Evolutionary conservation across 2,888 invertebrate species (phyloP).

Genomic region (Ichneumon xanthorius): DNA sequence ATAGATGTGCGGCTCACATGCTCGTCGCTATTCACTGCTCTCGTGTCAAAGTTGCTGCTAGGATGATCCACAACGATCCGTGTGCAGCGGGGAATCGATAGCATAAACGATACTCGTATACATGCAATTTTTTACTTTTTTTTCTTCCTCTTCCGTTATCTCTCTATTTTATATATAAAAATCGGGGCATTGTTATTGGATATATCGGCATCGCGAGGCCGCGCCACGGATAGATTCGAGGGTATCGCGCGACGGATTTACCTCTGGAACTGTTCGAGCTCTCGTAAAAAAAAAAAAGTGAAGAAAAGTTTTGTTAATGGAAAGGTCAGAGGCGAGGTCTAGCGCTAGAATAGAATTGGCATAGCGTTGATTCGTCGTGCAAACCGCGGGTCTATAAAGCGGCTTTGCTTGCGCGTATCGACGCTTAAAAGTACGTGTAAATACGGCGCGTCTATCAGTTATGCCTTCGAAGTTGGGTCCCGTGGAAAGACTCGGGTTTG

Average conservation of each 20-base stretch:
- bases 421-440: background rate
- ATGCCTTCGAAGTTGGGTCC: too few species aligned
- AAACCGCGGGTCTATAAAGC: background rate
- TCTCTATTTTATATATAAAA: background rate
- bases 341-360: slow-evolving; percentile 10
- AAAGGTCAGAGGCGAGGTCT: slow-evolving; percentile 34
- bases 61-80: slow-evolving; percentile 54
- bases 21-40: slow-evolving; percentile 51
- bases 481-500: too few species aligned
- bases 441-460: too few species aligned
- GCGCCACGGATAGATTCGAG: background rate
- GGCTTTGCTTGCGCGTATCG: background rate
- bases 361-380: background rate
- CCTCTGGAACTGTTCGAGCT: background rate
- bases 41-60: slow-evolving; percentile 55
- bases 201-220: background rate
- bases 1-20: background rate
- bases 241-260: slow-evolving; percentile 1
- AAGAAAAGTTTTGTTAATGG: slow-evolving; percentile 19
- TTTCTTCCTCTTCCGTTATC: background rate
- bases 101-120: slow-evolving; percentile 26
- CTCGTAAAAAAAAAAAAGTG: background rate
- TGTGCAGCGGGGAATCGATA: slow-evolving; percentile 46
- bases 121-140: slow-evolving; percentile 1
- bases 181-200: background rate